These are phyloP conservation scores for Hydrozoanthus tunicans DNA, from an alignment of 64 coral and sea anemone genomes.

Conservation along the genomic window DNA sequence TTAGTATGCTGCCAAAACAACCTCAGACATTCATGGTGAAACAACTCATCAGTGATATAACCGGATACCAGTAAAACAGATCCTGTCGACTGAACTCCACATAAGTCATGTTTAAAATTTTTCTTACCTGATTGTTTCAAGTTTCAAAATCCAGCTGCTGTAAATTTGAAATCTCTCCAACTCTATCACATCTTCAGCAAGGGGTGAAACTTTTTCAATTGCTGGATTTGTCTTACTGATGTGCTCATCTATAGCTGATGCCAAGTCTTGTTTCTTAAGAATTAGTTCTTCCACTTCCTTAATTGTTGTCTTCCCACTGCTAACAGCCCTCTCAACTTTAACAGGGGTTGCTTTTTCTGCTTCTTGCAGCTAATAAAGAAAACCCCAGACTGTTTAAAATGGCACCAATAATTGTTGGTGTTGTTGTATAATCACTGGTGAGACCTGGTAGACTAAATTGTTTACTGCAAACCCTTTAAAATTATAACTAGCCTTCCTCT, in stretches of 20 bases:
- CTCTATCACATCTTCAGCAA: slow-evolving; percentile 31
- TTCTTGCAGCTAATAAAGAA: slow-evolving; percentile 15
- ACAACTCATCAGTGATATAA: no score
- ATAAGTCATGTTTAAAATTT: not conserved
- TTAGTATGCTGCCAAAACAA: no score
- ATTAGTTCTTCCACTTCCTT: slow-evolving; percentile 20
- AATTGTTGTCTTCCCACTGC: slow-evolving; percentile 10
- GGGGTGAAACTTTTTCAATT: slow-evolving; percentile 38
- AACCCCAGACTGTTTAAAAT: no score
- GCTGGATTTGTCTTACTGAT: slow-evolving; percentile 15
- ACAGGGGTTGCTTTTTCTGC: slow-evolving; percentile 55
- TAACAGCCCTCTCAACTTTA: slow-evolving; percentile 39
- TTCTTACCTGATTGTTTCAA: slow-evolving; percentile 37
- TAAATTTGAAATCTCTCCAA: slow-evolving; percentile 47
- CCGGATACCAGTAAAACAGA: not conserved
- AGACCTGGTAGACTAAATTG: no score
- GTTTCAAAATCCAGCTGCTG: slow-evolving; percentile 34
- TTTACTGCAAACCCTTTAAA: no score
- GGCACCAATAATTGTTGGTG: no score
- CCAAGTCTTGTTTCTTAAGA: slow-evolving; percentile 4
- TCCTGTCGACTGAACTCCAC: not conserved
- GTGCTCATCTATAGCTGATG: slow-evolving; percentile 12
- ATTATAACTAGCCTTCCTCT: no score
- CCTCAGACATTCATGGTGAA: no score
- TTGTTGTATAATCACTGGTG: not conserved